Evolutionary conservation across 2,797 vertebrate species (phyloP), one percentile per base, ranked within the genome.

Genomic region (Takifugu rubripes): DNA sequence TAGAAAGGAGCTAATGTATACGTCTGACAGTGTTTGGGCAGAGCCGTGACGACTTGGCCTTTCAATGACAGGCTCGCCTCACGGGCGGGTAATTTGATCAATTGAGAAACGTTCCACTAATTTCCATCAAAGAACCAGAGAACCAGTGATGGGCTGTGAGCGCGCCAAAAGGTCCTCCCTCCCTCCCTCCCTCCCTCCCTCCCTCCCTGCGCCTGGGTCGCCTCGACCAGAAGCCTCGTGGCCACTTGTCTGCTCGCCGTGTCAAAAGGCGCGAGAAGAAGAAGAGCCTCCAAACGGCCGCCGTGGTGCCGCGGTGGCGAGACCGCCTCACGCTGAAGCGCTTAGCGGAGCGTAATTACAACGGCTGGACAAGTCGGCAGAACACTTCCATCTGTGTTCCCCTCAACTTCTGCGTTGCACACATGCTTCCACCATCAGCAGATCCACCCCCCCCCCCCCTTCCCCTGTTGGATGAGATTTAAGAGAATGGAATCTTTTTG

Each of bases 401-500:
- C 64, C 82, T 44, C 44, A n/a, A 69, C 76, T 83, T 81, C 75
- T 78, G 55, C 72, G 68, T 62, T 52, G 72, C 79, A 79, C 79
- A 85, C 79, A 87, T 81, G 84, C 83, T 81, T 80, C 79, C 61
- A 78, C 77, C 84, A 81, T 81, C 74, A 77, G 72, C 79, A 70
- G 75, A 82, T 5, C 3, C 63, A 72, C 46, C 64, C 62, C 55
- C 73, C 44, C 10, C 54, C 51, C 25, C 50, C 56, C 51, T 72
- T 71, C 74, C 53, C 67, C 45, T 57, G 57, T 50, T 50, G 54
- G 61, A 78, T 81, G 75, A 83, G 83, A 84, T 75, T 86, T 82
- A 85, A 77, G 83, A 79, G 75, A 91, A 90, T 89, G 84, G 87
- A 87, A 89, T 87, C 81, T 90, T 87, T 89, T 83, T 84, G 85